Conservation (phyloP, 1,140 invertebrate genomes). For the Pseudoatta argentina region DNA sequence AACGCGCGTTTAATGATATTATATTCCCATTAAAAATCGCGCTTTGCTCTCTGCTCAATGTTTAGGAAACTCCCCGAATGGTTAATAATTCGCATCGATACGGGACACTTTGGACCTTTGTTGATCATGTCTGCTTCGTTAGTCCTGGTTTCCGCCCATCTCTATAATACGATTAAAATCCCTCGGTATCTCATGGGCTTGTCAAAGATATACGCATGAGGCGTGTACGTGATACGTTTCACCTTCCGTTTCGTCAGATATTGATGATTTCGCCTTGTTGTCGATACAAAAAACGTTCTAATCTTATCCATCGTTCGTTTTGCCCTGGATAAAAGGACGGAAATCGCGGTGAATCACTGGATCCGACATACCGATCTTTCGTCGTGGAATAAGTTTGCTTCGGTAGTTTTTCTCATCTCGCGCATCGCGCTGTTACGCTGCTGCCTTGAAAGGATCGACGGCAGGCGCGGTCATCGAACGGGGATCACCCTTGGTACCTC, state of each 20-base stretch:
- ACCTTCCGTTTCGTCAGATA: not conserved
- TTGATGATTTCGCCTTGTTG: slow-evolving; percentile 6
- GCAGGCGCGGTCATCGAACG: slow-evolving; percentile 63
- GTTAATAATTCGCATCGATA: slow-evolving; percentile 13
- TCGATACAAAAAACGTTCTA: slow-evolving; percentile 52
- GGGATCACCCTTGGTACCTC: slow-evolving; percentile 12
- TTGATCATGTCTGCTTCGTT: slow-evolving; percentile 34
- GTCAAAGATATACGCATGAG: not conserved
- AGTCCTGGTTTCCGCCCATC: not conserved
- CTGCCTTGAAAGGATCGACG: slow-evolving; percentile 48
- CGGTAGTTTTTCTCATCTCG: slow-evolving; percentile 61
- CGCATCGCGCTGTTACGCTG: slow-evolving; percentile 17
- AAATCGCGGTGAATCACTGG: slow-evolving; percentile 46
- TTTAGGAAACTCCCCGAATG: slow-evolving; percentile 35
- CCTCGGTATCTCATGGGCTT: not conserved
- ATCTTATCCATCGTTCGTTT: slow-evolving; percentile 46
- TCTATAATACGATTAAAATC: slow-evolving; percentile 16
- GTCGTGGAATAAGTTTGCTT: slow-evolving; percentile 40
- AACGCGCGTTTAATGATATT: slow-evolving; percentile 33
- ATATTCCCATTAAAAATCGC: slow-evolving; percentile 18
- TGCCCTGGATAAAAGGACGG: slow-evolving; percentile 50
- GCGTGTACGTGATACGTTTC: slow-evolving; percentile 37
- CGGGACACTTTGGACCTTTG: slow-evolving; percentile 10
- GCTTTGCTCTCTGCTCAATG: not conserved
- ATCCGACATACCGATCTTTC: slow-evolving; percentile 54